Percentiles rank a stretch among this genome's conserved stretches.
These are phyloP conservation scores for Pheosia gnoma DNA, from an alignment of 2,888 invertebrate genomes.

Conservation along the genomic window DNA sequence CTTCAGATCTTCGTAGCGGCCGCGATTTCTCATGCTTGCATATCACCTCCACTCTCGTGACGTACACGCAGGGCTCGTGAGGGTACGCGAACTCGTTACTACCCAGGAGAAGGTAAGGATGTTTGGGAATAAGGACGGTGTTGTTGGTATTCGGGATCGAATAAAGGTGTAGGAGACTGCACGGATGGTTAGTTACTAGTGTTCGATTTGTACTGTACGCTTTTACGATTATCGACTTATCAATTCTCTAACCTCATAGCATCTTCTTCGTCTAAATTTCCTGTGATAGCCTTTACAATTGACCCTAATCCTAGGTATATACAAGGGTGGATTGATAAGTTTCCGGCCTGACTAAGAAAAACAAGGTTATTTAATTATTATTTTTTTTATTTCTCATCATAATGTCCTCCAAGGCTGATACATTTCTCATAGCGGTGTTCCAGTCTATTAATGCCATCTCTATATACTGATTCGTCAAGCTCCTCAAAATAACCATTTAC, in stretches of 20 bases:
- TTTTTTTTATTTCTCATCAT: not conserved
- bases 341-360: not conserved
- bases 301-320: too few species aligned
- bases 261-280: too few species aligned
- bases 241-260: not conserved
- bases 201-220: slow-evolving; percentile 28
- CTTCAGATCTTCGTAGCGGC: too few species aligned
- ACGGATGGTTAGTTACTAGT: slow-evolving; percentile 27
- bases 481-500: not conserved
- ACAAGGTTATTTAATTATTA: not conserved
- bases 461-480: not conserved
- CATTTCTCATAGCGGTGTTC: not conserved
- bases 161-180: slow-evolving; percentile 31
- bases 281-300: too few species aligned
- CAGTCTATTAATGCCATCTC: not conserved
- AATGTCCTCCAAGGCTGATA: not conserved
- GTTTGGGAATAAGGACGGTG: too few species aligned
- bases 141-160: slow-evolving; percentile 26
- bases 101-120: too few species aligned
- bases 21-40: not conserved
- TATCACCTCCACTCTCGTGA: slow-evolving; percentile 24
- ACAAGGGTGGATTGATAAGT: too few species aligned
- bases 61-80: slow-evolving; percentile 26
- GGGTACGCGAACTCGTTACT: slow-evolving; percentile 26
- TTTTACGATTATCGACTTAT: slow-evolving; percentile 23